Percentiles rank a stretch among this genome's conserved stretches.
Conservation (phyloP, 2,113 vertebrate species). For the Catharus minimus region DNA sequence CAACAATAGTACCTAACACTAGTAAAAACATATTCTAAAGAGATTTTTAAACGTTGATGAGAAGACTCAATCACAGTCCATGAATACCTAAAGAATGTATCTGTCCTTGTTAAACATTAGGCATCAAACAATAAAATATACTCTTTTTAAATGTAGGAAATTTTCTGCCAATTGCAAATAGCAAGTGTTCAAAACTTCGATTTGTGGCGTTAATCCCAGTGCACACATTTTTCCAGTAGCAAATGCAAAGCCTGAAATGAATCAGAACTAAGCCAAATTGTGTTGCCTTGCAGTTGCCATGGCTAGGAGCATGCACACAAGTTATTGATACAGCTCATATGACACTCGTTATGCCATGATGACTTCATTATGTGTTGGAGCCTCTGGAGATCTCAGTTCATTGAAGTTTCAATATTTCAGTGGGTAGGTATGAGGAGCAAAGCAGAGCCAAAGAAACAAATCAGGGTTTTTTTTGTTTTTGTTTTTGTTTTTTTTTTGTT, state of each 20-base stretch:
- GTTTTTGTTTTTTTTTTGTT: neutral
- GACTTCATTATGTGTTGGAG: neutral
- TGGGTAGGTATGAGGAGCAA: neutral
- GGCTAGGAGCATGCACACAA: neutral
- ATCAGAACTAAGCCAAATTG: neutral
- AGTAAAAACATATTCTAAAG: neutral
- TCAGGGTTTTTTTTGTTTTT: neutral
- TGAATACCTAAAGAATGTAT: neutral
- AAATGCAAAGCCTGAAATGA: slow-evolving; percentile 2
- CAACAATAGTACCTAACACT: neutral
- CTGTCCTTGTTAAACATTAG: neutral
- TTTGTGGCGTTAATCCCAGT: neutral
- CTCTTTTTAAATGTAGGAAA: neutral
- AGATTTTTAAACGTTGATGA: neutral
- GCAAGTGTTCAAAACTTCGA: neutral
- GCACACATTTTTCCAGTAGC: neutral
- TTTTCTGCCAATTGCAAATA: neutral
- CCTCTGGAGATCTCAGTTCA: neutral
- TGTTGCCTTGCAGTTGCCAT: neutral
- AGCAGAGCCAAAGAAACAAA: neutral
- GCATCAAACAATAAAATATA: neutral
- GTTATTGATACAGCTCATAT: neutral
- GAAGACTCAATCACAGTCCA: neutral
- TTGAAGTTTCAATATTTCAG: neutral
- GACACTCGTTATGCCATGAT: neutral